Evolutionary conservation across 2,888 invertebrate species (phyloP), one percentile per base, ranked within the genome.

Genomic region (Acanthosoma haemorrhoidale): DNA sequence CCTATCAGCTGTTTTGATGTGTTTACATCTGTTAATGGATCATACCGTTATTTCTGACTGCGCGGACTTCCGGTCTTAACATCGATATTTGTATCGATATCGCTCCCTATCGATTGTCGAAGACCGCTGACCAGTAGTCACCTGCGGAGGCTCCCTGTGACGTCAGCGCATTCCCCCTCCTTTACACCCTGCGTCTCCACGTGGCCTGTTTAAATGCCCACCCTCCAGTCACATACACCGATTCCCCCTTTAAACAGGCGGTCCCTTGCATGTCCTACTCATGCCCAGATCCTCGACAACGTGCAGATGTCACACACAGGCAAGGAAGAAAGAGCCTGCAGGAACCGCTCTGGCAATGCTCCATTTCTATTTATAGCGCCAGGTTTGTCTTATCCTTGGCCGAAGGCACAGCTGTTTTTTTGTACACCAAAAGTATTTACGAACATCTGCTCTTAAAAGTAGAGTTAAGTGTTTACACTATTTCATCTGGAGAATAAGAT

Each of bases 301-400:
- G 51, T 51, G 51, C 51, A 51, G 51, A 25, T n/a, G 13, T 21
- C n/a, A n/a, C 21, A 16, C n/a, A 25, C 51, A 51, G 51, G 1
- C 25, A n/a, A n/a, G 25, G n/a, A 51, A 51, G 29, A n/a, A 25
- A 25, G 25, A 25, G 25, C 25, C 6, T 13, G 32, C 32, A n/a
- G 25, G n/a, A 25, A 13, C 25, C 29, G 25, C 9, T 3, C 51
- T 51, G 51, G 51, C 51, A 51, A 13, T 1, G 51, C 1, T 51
- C 51, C 51, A 51, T 51, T 51, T 51, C 51, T 51, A 51, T 51
- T 51, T 51, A n/a, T 25, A 51, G 51, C n/a, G n/a, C n/a, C 6
- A 8, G 29, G n/a, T n/a, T 51, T 25, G 25, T 25, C 51, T 51
- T 21, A 25, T 51, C 25, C 51, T 29, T 51, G 25, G n/a, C 25